phyloP scores from a whole-genome alignment of 2,888 invertebrate genomes.

The Tenthredo distinguenda region DNA sequence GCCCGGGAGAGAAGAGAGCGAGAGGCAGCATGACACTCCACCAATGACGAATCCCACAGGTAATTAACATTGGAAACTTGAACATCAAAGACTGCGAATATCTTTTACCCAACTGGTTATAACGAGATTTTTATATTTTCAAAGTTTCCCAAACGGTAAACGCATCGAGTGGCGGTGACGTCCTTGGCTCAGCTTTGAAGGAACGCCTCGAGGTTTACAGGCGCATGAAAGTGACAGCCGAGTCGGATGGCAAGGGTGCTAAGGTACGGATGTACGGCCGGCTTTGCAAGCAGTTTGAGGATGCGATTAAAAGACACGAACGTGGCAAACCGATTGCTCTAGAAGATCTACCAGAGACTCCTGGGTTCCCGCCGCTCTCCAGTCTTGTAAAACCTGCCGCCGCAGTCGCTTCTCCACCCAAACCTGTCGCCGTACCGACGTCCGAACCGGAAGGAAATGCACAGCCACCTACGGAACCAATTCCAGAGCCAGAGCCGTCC shows the following conservation, averaged over 20 bases:
- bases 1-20: slow-evolving; percentile 76
- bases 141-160: slow-evolving; percentile 24
- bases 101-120: not conserved
- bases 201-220: slow-evolving; percentile 91
- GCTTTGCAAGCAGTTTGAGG: slow-evolving; percentile 95
- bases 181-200: slow-evolving; percentile 87
- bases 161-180: slow-evolving; percentile 71
- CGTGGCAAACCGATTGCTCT: slow-evolving; percentile 87
- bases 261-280: slow-evolving; percentile 94
- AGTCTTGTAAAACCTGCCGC: slow-evolving; percentile 64
- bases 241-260: slow-evolving; percentile 89
- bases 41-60: slow-evolving; percentile 50
- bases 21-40: slow-evolving; percentile 65
- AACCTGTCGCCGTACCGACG: slow-evolving; percentile 55
- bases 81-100: not conserved
- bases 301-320: slow-evolving; percentile 89
- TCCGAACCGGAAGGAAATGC: slow-evolving; percentile 57
- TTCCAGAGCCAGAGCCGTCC: slow-evolving; percentile 63
- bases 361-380: slow-evolving; percentile 85
- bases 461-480: slow-evolving; percentile 61
- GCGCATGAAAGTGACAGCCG: slow-evolving; percentile 87
- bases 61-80: not conserved
- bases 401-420: slow-evolving; percentile 65
- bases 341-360: slow-evolving; percentile 93
- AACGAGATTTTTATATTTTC: not conserved